Evolutionary conservation across 2,113 vertebrate genomes (phyloP), one percentile per base, ranked within the genome.

Genomic region (Pelecanoides urinatrix): DNA sequence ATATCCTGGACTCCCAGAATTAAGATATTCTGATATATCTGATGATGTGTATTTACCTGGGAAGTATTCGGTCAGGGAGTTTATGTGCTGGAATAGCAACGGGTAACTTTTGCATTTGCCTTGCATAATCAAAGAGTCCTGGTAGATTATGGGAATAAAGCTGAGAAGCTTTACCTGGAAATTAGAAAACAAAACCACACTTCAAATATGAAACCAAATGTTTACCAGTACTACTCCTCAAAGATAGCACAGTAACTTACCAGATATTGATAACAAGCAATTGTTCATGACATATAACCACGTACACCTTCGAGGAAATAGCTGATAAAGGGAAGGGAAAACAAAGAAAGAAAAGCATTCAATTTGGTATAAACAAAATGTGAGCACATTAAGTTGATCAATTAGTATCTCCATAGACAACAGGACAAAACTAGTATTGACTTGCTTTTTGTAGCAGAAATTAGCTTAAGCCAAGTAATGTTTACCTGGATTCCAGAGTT

Each of bases 231-330:
- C 76, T 59, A 86, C 47, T 34, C 53, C 70, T 25, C 47, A 38
- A 74, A 92, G 81, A 62, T 0, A 91, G 93, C 95, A 82, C 86
- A 84, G 96, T 52, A 58, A 97, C 99, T 98, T 97, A 99, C 99
- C 99, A 90, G 99, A 99, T 98, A 99, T 99, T 30, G 99, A 99
- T 45, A 99, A 98, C 67, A 99, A 98, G 97, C 99, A 99, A 83
- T 98, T 99, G 97, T 99, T 99, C 99, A 99, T 99, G 91, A 99
- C 99, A 72, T 99, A 99, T 23, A 99, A 96, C 99, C 99, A 99
- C 0, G 99, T 99, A 97, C 99, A 99, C 88, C 99, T 98, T 91
- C 99, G 98, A 83, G 99, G 99, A 91, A 99, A 99, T 7, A 99
- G 98, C 99, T 99, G 97, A 50, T 49, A 68, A 94, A 85, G 50